A percentile compares a stretch with the other conserved stretches of the same genome.
Evolutionary conservation across 35 echinoderm and acorn worm species (phyloP).

Genomic region (Holothuria glaberrima): DNA sequence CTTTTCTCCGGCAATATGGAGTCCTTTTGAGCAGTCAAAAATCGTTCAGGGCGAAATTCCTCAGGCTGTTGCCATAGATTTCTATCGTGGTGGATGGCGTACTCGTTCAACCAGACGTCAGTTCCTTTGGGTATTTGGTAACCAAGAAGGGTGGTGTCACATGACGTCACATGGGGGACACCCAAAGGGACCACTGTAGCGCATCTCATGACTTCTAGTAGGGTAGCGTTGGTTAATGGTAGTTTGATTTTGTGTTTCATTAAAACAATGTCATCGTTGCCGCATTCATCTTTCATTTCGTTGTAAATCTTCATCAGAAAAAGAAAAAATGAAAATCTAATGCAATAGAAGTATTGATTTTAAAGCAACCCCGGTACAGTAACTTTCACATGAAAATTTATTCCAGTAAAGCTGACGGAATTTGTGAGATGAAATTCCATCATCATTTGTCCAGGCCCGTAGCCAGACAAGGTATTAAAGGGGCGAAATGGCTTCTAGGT

Average conservation of each 20-base stretch:
- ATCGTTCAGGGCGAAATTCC: conserved; percentile 58
- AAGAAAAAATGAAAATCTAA: background rate
- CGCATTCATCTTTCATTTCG: background rate
- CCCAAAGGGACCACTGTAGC: conserved; percentile 37
- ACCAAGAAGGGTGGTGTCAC: conserved; percentile 58
- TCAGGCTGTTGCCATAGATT: conserved; percentile 64
- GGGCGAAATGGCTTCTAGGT: too few relatives aligned
- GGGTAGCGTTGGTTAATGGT: conserved; percentile 58
- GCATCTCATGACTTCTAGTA: conserved; percentile 68
- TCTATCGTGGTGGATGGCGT: conserved; percentile 70
- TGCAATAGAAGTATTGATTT: background rate
- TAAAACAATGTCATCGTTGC: background rate
- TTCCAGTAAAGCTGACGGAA: too few relatives aligned
- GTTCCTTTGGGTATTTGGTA: conserved; percentile 82
- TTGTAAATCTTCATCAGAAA: background rate
- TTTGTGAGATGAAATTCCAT: too few relatives aligned
- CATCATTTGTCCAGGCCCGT: too few relatives aligned
- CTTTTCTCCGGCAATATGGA: conserved; percentile 15
- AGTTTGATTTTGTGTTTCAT: background rate
- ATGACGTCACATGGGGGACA: conserved; percentile 67
- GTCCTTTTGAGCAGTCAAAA: conserved; percentile 53
- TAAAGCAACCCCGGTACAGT: too few relatives aligned
- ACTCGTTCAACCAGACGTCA: conserved; percentile 69
- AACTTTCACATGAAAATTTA: too few relatives aligned
- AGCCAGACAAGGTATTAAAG: too few relatives aligned